Evolutionary conservation across 1,140 invertebrate species (phyloP), one percentile per base, ranked within the genome.

Genomic region (Steinernema khuongi): DNA sequence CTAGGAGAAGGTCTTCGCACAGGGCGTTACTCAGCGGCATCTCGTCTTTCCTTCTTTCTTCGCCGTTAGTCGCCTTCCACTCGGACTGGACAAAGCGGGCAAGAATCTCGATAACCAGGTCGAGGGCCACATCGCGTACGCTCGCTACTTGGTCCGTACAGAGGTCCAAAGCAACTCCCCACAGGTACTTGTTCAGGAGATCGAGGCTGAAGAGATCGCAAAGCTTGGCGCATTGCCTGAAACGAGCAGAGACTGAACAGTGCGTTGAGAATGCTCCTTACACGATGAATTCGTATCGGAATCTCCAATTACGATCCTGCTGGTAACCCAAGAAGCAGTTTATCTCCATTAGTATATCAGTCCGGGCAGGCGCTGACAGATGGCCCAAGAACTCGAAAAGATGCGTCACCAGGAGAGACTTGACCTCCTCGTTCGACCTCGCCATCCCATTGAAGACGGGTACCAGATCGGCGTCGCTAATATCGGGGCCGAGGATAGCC

Each of bases 401-500:
- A 22, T 60, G 50, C 11, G 4, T 60, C 4, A 60, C 50, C 7
- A 60, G 50, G 7, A 60, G 11, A 26, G 50, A 60, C 26, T 60
- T 60, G 50, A 60, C 50, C 26, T 60, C 50, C 2, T 60, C 50
- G 7, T 7, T 14, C 4, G 50, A 60, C 19, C 26, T 60, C 50
- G 50, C 22, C 50, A 60, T 60, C 26, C 89, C 90, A 79, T 91
- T 89, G 83, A 91, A 93, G 30, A 92, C 89, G 0, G 91, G 91
- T 14, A 92, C 86, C 26, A 93, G 87, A 85, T 92, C 90, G 66
- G 86, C 86, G 28, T 89, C 89, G 1, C 91, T 89, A 19, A 91
- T 87, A 73, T 92, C 90, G 71, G 89, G 88, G 17, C 91, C 91
- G 0, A 92, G 85, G 77, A 92, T 92, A 44, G 88, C 86, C 1